Evolutionary conservation across 2,113 vertebrate species (phyloP).

Genomic region (Xenotilapia caudafasciata): DNA sequence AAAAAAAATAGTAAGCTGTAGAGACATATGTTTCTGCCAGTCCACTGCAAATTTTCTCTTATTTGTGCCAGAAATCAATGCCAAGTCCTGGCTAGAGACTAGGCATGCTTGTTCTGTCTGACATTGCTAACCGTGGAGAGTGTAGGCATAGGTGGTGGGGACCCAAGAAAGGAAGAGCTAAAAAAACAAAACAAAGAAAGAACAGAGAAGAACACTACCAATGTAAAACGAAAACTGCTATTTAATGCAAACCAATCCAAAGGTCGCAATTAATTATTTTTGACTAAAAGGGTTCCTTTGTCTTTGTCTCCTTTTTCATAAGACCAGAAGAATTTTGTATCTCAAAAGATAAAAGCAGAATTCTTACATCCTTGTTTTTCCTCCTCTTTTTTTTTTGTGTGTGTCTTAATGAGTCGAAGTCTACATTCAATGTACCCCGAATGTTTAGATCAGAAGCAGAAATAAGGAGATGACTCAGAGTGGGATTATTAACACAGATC

Average conservation of each 20-base stretch:
- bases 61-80: neutral
- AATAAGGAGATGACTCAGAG: slow-evolving; percentile 6
- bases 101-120: slow-evolving; percentile 2
- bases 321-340: neutral
- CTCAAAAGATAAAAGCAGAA: neutral
- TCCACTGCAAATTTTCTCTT: neutral
- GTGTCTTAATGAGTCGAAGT: neutral
- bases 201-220: neutral
- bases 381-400: neutral
- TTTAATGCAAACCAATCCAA: neutral
- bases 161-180: neutral
- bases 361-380: neutral
- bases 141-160: neutral
- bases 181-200: neutral
- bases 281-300: neutral
- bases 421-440: neutral
- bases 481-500: slow-evolving; percentile 18
- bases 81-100: neutral
- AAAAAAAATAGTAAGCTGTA: neutral
- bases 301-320: neutral
- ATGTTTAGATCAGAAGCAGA: slow-evolving; percentile 14
- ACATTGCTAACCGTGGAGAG: slow-evolving; percentile 3
- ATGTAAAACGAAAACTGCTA: neutral
- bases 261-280: neutral
- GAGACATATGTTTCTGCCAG: slow-evolving; percentile 8